Evolutionary conservation across 2,113 vertebrate genomes (phyloP).

Genomic region (Propithecus coquereli): DNA sequence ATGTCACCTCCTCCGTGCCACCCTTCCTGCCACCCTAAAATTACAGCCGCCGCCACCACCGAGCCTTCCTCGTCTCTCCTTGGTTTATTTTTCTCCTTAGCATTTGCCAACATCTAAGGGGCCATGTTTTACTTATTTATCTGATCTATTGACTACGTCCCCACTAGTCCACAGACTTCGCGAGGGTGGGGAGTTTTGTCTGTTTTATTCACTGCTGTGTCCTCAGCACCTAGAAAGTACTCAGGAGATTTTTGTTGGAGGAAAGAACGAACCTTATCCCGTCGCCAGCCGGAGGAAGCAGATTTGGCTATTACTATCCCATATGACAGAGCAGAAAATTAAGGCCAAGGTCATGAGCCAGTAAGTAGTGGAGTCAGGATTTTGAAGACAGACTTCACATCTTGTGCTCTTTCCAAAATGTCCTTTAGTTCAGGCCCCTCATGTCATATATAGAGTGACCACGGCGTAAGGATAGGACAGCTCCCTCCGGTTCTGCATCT

Average conservation of each 20-base stretch:
- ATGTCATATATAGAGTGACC: background rate
- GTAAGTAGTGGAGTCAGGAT: background rate
- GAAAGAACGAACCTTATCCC: background rate
- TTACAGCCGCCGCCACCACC: background rate
- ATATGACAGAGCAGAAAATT: background rate
- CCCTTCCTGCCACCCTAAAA: background rate
- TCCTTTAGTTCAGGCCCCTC: background rate
- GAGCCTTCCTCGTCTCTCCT: background rate
- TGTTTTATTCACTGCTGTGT: background rate
- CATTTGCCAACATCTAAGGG: background rate
- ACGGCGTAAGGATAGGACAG: background rate
- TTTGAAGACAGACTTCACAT: background rate
- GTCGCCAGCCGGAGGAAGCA: background rate
- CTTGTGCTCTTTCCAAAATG: background rate
- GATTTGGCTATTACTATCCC: background rate
- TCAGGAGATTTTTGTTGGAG: background rate
- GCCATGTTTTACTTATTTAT: background rate
- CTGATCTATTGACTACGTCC: background rate
- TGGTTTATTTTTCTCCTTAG: background rate
- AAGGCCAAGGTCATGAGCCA: background rate
- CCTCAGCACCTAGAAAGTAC: background rate
- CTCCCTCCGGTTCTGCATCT: background rate
- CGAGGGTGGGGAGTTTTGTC: background rate
- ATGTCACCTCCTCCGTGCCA: fast-evolving
- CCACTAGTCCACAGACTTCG: background rate